These are phyloP conservation scores for Helicoverpa assulta DNA, from an alignment of 2,888 invertebrate species.

Conservation along the genomic window DNA sequence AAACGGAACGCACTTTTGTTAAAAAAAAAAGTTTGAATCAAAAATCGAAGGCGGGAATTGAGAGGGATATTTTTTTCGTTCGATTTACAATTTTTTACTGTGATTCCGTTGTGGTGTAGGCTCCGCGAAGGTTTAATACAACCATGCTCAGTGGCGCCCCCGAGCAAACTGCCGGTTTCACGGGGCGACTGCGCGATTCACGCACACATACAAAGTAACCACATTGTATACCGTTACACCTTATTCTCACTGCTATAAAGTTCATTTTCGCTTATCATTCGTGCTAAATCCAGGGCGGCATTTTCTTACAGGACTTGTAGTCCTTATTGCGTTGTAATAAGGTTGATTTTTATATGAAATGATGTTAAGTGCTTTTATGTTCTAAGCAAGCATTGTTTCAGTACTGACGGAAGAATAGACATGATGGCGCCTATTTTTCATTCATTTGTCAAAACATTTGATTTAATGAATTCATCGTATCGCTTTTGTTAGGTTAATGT, in stretches of 20 bases:
- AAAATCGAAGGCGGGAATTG: slow-evolving; percentile 78
- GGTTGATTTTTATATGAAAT: slow-evolving; percentile 54
- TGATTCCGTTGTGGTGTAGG: slow-evolving; percentile 63
- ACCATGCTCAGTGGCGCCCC: slow-evolving; percentile 83
- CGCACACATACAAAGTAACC: slow-evolving; percentile 65
- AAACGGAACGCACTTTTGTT: slow-evolving; percentile 3
- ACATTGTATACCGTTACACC: slow-evolving; percentile 56
- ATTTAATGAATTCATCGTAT: slow-evolving; percentile 57
- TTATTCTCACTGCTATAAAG: slow-evolving; percentile 59
- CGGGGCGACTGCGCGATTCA: slow-evolving; percentile 81
- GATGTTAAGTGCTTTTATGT: slow-evolving; percentile 36
- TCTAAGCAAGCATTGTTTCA: slow-evolving; percentile 74
- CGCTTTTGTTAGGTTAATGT: slow-evolving; percentile 26
- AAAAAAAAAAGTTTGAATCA: slow-evolving; percentile 38
- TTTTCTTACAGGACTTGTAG: slow-evolving; percentile 29
- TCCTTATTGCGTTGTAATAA: slow-evolving; percentile 45
- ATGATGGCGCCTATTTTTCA: slow-evolving; percentile 78
- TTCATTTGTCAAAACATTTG: slow-evolving; percentile 73
- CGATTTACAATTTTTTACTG: slow-evolving; percentile 74
- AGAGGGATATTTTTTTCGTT: slow-evolving; percentile 66
- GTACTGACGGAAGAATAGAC: slow-evolving; percentile 81
- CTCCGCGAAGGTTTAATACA: slow-evolving; percentile 69
- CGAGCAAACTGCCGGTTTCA: slow-evolving; percentile 77
- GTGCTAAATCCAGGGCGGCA: slow-evolving; percentile 45
- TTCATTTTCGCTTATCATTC: slow-evolving; percentile 61